Conservation (phyloP, 2,888 invertebrate species). For the Lycocerus yunnanus region DNA sequence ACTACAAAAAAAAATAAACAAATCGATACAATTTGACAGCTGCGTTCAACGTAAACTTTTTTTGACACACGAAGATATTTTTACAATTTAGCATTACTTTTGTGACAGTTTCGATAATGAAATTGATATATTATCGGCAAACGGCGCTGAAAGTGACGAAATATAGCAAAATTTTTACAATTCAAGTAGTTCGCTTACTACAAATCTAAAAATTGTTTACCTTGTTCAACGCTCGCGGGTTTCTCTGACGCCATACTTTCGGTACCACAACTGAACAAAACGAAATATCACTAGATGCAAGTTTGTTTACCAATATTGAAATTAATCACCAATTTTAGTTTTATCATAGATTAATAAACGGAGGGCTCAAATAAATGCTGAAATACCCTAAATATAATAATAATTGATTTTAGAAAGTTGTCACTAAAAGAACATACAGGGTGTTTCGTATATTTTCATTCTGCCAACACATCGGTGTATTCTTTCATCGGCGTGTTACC, state of each 20-base stretch:
- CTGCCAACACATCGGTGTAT: too few species aligned
- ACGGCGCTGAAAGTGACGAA: neutral
- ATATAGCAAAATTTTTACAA: neutral
- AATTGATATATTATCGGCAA: neutral
- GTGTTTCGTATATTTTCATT: too few species aligned
- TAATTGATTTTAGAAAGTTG: neutral
- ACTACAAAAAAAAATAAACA: conserved; percentile 25
- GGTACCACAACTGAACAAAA: conserved; percentile 42
- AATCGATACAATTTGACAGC: conserved; percentile 33
- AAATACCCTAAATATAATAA: neutral
- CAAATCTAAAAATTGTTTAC: conserved; percentile 53
- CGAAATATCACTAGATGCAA: conserved; percentile 1
- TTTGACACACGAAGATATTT: conserved; percentile 18
- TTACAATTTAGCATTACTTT: neutral
- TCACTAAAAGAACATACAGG: neutral
- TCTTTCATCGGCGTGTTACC: too few species aligned
- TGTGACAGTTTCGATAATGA: neutral
- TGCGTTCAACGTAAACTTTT: conserved; percentile 4
- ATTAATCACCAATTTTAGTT: neutral
- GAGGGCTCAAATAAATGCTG: neutral
- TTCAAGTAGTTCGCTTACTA: neutral
- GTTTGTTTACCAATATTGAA: neutral
- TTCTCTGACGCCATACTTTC: conserved; percentile 70
- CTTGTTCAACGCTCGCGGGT: conserved; percentile 65
- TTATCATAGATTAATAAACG: too few species aligned